Base-by-base conservation (phyloP, 2,888 invertebrate genomes). In the Lithophane socia region DNA sequence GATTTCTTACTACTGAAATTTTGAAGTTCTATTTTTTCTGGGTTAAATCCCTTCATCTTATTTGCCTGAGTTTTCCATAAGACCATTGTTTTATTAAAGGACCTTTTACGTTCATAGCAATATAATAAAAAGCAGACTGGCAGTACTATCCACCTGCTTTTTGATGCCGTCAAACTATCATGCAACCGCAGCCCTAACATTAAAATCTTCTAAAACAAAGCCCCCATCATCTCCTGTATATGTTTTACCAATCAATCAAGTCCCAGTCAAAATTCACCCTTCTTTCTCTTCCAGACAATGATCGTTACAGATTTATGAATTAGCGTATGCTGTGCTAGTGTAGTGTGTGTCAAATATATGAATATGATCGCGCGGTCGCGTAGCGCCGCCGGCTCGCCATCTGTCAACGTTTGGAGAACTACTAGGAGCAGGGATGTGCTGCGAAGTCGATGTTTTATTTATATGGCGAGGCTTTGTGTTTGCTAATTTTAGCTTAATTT, bases 401-500 rank as follows among this genome's bases (percentile, higher is more conserved):
- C 94, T 95, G 94, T 94, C 93, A 93, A 85, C 86, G 86, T 91
- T 91, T 88, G 85, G 87, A 90, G 89, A 90, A 83, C 68, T 79
- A 73, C 65, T 68, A 70, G 42, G 84, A 67, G 87, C 83, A 86
- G 64, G 68, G 84, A 64, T 70, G 86, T 24, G 67, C 54, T 64
- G 21, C 9, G 44, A 24, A 61, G 56, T 83, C 83, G 84, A 79
- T 79, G 63, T 58, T 75, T 73, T 79, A 64, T 79, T 67, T 63
- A 52, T 60, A 58, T 58, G 29, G 24, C 49, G 37, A 42, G 5
- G 12, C 61, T 42, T 3, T 56, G 18, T 37, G 13, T 61, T 18
- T 21, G 1, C 37, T 49, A 60, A 60, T 42, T 66, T 61, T n/a
- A 47, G 18, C 7, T 5, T 24, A 24, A 2, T n/a, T 76, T 29